Percentiles rank a stretch among this genome's conserved stretches.
Conservation (phyloP, 2,888 invertebrate species). For the Oscheius sp. region DNA sequence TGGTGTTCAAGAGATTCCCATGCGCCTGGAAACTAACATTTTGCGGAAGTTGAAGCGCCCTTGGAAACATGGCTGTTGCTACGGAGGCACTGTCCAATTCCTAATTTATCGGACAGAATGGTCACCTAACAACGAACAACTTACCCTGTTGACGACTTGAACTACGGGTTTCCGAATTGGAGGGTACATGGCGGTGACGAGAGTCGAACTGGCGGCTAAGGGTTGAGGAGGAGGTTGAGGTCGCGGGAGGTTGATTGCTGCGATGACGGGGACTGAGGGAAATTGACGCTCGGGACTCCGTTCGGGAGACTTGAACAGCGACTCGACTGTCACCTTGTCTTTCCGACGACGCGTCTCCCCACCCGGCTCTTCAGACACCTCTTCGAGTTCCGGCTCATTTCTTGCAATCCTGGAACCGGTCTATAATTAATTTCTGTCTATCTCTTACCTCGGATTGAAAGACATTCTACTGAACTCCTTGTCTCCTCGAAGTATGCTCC, state of each 20-base stretch:
- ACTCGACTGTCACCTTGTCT: slow-evolving; percentile 53
- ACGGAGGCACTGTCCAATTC: slow-evolving; percentile 59
- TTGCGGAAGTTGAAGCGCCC: slow-evolving; percentile 2
- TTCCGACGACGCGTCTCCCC: slow-evolving; percentile 32
- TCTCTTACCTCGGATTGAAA: slow-evolving; percentile 62
- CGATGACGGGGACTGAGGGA: background rate
- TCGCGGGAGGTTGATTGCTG: background rate
- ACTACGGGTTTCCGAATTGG: slow-evolving; percentile 51
- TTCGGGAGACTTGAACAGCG: slow-evolving; percentile 53
- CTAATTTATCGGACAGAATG: slow-evolving; percentile 10
- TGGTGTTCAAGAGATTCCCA: background rate
- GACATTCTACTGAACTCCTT: slow-evolving; percentile 70
- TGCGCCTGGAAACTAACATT: slow-evolving; percentile 22
- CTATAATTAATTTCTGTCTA: background rate
- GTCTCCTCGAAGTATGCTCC: slow-evolving; percentile 57
- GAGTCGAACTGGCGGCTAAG: slow-evolving; percentile 58
- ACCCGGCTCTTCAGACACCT: slow-evolving; percentile 33
- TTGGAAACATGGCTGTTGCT: slow-evolving; percentile 70
- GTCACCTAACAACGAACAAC: background rate
- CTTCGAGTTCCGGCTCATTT: slow-evolving; percentile 40
- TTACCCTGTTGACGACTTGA: slow-evolving; percentile 38
- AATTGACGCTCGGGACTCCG: slow-evolving; percentile 26
- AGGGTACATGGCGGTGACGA: slow-evolving; percentile 71
- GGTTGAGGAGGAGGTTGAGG: slow-evolving; percentile 32
- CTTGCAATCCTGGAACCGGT: background rate